Conservation (phyloP, 2,797 vertebrate genomes). For the Aplochiton taeniatus region DNA sequence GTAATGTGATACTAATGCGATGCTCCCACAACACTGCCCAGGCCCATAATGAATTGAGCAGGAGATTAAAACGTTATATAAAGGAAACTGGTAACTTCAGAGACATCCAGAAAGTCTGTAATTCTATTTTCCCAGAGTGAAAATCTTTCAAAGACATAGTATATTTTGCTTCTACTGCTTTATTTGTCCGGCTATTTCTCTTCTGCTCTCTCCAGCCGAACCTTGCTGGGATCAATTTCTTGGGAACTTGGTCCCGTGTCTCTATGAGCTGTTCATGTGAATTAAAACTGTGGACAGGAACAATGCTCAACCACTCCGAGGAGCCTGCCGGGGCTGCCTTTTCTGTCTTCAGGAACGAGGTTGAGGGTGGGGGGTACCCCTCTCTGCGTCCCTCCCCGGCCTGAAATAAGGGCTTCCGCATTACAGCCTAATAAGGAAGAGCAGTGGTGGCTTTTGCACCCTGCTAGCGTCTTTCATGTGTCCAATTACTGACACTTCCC, state of each 20-base stretch:
- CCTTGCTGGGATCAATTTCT: slow-evolving; percentile 53
- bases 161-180: slow-evolving; percentile 12
- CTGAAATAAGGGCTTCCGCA: slow-evolving; percentile 85
- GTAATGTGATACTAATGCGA: too few species aligned
- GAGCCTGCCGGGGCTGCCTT: slow-evolving; percentile 60
- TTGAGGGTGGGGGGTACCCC: slow-evolving; percentile 51
- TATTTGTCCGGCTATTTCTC: slow-evolving; percentile 11
- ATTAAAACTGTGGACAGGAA: slow-evolving; percentile 62
- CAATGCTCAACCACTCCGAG: slow-evolving; percentile 51
- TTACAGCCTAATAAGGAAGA: slow-evolving; percentile 86
- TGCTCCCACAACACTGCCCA: too few species aligned
- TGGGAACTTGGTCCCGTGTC: slow-evolving; percentile 50
- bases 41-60: too few species aligned
- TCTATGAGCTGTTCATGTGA: slow-evolving; percentile 43
- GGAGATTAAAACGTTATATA: too few species aligned
- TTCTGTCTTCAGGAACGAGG: slow-evolving; percentile 30
- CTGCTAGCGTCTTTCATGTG: slow-evolving; percentile 85
- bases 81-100: slow-evolving; percentile 1
- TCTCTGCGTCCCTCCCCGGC: slow-evolving; percentile 72
- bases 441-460: slow-evolving; percentile 71
- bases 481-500: slow-evolving; percentile 88
- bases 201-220: slow-evolving; percentile 26
- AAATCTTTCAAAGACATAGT: slow-evolving; percentile 6
- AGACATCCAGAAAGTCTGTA: not conserved
- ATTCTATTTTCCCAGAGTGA: not conserved